Percentiles rank a stretch among this genome's conserved stretches.
Evolutionary conservation across 2,888 invertebrate genomes (phyloP).

Genomic region (Parascotia fuliginaria): DNA sequence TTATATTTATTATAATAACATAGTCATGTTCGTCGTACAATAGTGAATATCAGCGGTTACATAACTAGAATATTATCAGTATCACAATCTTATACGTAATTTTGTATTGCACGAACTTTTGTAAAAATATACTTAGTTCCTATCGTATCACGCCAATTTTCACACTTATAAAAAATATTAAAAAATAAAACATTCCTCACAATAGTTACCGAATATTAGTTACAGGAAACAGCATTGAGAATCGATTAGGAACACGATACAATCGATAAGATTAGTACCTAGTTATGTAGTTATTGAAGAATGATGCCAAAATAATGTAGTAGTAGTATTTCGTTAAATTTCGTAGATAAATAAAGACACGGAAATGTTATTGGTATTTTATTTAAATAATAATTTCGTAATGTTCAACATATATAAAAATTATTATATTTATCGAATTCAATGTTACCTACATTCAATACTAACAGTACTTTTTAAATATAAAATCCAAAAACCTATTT

Average conservation of each 20-base stretch:
- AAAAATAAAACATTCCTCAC: conserved; percentile 20
- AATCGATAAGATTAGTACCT: conserved; percentile 25
- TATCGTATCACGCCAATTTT: conserved; percentile 7
- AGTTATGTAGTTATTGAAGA: conserved; percentile 13
- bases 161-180: neutral
- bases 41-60: neutral
- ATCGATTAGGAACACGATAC: conserved; percentile 29
- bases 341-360: too few relatives aligned
- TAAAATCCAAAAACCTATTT: too few relatives aligned
- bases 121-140: neutral
- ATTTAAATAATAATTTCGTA: too few relatives aligned
- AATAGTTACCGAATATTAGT: conserved; percentile 32
- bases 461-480: neutral
- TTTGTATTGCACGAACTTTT: neutral
- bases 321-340: neutral
- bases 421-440: too few relatives aligned
- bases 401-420: too few relatives aligned
- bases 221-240: conserved; percentile 24
- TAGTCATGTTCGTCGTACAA: neutral
- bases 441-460: too few relatives aligned
- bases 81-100: neutral
- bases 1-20: too few relatives aligned
- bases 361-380: too few relatives aligned
- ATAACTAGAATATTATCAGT: neutral
- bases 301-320: neutral